phyloP scores from a whole-genome alignment of 1,140 invertebrate genomes.

The Bombus breviceps region DNA sequence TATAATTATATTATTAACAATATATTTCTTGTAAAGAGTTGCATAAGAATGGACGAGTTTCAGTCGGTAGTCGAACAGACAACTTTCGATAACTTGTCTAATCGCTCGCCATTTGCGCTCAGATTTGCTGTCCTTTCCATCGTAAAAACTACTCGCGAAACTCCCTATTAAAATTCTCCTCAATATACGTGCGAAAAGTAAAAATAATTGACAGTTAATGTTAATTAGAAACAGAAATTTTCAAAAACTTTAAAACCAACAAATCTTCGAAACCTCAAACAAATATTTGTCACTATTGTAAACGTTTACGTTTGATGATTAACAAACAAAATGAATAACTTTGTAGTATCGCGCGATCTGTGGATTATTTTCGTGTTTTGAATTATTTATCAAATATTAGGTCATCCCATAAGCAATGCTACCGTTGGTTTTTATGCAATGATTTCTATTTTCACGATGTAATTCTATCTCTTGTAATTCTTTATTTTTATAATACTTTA shows the following conservation, averaged over 20 bases:
- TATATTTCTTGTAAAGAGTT: neutral
- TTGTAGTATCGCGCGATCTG: too few species aligned
- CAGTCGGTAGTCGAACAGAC: neutral
- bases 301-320: neutral
- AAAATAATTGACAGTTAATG: neutral
- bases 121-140: neutral
- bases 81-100: conserved; percentile 44
- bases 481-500: too few species aligned
- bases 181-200: neutral
- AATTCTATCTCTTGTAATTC: too few species aligned
- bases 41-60: neutral
- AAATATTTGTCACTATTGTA: neutral
- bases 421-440: too few species aligned
- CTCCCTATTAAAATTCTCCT: neutral
- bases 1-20: neutral
- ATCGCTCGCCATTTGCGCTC: conserved; percentile 17
- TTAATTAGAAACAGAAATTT: neutral
- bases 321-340: neutral
- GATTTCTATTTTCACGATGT: too few species aligned
- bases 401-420: neutral
- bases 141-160: neutral
- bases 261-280: neutral
- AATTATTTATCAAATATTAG: too few species aligned
- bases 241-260: neutral
- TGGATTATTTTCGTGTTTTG: neutral